A percentile compares a stretch with the other conserved stretches of the same genome.
Conservation (phyloP, 2,113 vertebrate species). For the Gallinago paraguaiae region DNA sequence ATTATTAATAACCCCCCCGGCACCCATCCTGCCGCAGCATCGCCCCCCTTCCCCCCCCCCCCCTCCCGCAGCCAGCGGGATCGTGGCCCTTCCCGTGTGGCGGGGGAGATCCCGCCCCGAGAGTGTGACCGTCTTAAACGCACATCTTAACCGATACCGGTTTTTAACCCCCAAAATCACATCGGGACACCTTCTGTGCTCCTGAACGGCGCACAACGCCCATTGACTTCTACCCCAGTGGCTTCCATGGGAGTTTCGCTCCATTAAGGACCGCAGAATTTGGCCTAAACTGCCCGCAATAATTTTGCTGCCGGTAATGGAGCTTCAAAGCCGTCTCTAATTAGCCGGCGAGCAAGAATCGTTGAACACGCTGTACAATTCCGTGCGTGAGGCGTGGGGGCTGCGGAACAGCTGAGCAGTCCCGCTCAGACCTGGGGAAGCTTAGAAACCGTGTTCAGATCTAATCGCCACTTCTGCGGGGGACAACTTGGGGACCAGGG, state of each 20-base stretch:
- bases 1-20: background rate
- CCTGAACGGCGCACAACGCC: slow-evolving; percentile 52
- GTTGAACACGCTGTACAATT: slow-evolving; percentile 43
- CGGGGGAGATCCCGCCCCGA: background rate
- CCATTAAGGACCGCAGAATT: slow-evolving; percentile 61
- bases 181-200: slow-evolving; percentile 3
- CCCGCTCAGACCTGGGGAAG: background rate
- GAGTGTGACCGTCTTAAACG: background rate
- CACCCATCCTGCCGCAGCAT: background rate
- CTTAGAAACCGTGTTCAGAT: background rate
- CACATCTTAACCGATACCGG: background rate
- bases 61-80: background rate
- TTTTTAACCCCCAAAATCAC: slow-evolving; percentile 43
- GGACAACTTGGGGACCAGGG: background rate
- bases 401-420: background rate
- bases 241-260: slow-evolving; percentile 62
- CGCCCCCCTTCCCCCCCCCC: background rate
- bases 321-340: slow-evolving; percentile 66
- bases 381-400: background rate
- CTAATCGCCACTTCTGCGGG: background rate
- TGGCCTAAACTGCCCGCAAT: slow-evolving; percentile 65
- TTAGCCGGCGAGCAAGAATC: slow-evolving; percentile 57
- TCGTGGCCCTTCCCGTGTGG: background rate
- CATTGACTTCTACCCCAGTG: slow-evolving; percentile 59
- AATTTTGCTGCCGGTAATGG: slow-evolving; percentile 67